Evolutionary conservation across 1,140 invertebrate species (phyloP).

Genomic region (Gryon sp.): DNA sequence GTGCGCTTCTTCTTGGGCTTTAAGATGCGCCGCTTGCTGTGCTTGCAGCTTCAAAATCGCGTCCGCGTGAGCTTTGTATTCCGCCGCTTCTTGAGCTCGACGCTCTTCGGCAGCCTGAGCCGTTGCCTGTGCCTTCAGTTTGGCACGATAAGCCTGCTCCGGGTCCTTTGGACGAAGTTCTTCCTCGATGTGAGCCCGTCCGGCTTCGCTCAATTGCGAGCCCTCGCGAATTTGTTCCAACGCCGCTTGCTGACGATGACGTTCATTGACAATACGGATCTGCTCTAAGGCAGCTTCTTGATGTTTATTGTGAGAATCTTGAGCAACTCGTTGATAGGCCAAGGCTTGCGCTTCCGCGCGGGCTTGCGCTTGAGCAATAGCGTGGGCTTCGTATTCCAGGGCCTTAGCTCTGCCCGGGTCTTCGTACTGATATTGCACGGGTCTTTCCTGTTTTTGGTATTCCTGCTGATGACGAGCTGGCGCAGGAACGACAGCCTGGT

Average conservation of each 20-base stretch:
- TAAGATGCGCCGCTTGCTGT: slow-evolving; percentile 74
- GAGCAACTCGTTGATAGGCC: slow-evolving; percentile 74
- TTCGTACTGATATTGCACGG: slow-evolving; percentile 73
- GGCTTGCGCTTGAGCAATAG: slow-evolving; percentile 70
- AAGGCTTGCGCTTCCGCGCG: slow-evolving; percentile 74
- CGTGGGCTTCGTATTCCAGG: slow-evolving; percentile 57
- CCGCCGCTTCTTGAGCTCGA: slow-evolving; percentile 69
- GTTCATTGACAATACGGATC: slow-evolving; percentile 71
- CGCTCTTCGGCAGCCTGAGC: slow-evolving; percentile 72
- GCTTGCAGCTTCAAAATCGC: slow-evolving; percentile 74
- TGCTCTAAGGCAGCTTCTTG: slow-evolving; percentile 72
- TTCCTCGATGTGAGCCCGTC: slow-evolving; percentile 69
- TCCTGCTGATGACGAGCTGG: slow-evolving; percentile 32
- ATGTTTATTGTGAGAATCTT: slow-evolving; percentile 74
- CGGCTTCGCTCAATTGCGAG: slow-evolving; percentile 74
- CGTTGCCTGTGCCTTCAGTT: slow-evolving; percentile 71
- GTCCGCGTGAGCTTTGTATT: slow-evolving; percentile 77
- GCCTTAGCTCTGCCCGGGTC: slow-evolving; percentile 60
- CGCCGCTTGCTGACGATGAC: slow-evolving; percentile 71
- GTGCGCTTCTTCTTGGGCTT: slow-evolving; percentile 75
- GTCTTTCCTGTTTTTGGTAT: slow-evolving; percentile 53
- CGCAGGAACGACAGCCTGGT: slow-evolving; percentile 58
- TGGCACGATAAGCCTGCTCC: slow-evolving; percentile 72
- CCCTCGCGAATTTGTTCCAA: slow-evolving; percentile 76
- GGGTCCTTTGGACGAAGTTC: slow-evolving; percentile 70